These are phyloP conservation scores for Sphecodes monilicornis DNA, from an alignment of 2,888 invertebrate species.

Conservation along the genomic window DNA sequence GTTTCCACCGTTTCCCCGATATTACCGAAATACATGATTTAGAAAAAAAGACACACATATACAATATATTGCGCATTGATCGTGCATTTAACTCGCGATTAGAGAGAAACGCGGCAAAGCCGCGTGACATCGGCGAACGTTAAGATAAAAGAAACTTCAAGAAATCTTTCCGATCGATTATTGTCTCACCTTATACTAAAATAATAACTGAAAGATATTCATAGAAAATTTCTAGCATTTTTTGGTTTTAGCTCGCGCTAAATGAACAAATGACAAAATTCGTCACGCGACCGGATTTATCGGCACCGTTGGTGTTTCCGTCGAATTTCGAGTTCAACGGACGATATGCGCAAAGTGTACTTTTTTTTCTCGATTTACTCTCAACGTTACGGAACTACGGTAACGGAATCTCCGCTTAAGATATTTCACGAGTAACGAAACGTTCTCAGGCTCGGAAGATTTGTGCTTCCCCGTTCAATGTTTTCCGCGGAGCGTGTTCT, in stretches of 20 bases:
- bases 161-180: not conserved
- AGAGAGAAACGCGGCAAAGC: not conserved
- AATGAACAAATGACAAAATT: not conserved
- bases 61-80: not conserved
- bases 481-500: not conserved
- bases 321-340: not conserved
- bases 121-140: not conserved
- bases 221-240: not conserved
- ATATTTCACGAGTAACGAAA: not conserved
- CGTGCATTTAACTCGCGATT: not conserved
- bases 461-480: conserved; percentile 6
- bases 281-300: not conserved
- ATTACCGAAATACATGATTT: conserved; percentile 40
- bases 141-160: too few relatives aligned
- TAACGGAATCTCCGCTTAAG: not conserved
- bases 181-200: not conserved
- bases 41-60: conserved; percentile 62
- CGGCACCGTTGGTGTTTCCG: not conserved
- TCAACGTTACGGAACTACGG: not conserved
- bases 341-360: conserved; percentile 27
- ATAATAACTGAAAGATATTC: not conserved
- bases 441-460: conserved; percentile 13
- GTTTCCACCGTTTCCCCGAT: conserved; percentile 14
- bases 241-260: not conserved
- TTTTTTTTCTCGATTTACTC: not conserved